Base-by-base conservation (phyloP, 2,888 invertebrate species). In the Flexamia atlantica region DNA sequence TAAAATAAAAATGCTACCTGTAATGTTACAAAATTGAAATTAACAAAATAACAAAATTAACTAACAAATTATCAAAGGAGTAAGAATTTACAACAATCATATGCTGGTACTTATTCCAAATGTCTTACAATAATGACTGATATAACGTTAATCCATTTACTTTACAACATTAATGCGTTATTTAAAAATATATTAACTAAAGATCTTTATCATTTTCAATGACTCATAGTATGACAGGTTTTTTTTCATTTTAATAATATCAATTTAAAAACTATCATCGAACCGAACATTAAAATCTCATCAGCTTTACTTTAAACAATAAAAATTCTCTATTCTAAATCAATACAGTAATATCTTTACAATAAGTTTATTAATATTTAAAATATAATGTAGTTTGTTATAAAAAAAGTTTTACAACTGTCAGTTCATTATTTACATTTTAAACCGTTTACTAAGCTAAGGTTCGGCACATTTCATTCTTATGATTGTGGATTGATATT, bases 311-410 rank as follows among this genome's bases (percentile, higher is more conserved):
- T 53, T 53, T 12, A 53, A 53, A 53, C 53, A 53, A 53, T 53
- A 53, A 7, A 53, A 53, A 53, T 53, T 53, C 23, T 23, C 53
- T 53, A 23, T 4, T 53, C 53, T 53, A 23, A 53, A 53, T 23
- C 53, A 53, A 53, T 53, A 53, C 53, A 53, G 23, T 53, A 53
- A 53, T 53, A 23, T 53, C 53, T 53, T 3, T 53, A 20, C 20
- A 53, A 4, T 53, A 53, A 53, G 53, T 53, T 53, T 53, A 53
- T 53, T 53, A 23, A 53, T 53, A 53, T 53, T 53, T 53, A 53
- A 53, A 53, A 53, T 53, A 53, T 53, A 23, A 53, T 23, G 53
- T 9, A 23, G 53, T 53, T 53, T 53, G 46, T 53, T 53, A 53
- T 20, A 23, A 53, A 53, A 53, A 53, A 53, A 53, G 36, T 53